A percentile compares a stretch with the other conserved stretches of the same genome.
Conservation (phyloP, 2,888 invertebrate species). For the Trissoscelio sp. region DNA sequence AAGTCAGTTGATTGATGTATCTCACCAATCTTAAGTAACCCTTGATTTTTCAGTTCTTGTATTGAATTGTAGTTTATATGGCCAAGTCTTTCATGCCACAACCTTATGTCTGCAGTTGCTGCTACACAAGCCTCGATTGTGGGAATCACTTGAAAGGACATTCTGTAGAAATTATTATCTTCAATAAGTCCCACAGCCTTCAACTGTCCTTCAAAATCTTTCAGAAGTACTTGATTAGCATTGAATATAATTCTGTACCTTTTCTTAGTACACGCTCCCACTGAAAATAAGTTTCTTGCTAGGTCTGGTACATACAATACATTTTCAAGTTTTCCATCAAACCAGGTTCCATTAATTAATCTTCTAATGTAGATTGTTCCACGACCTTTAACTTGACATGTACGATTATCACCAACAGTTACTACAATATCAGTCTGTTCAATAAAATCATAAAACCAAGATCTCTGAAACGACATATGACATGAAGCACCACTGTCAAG, state of each 20-base stretch:
- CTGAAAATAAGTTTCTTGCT: slow-evolving; percentile 71
- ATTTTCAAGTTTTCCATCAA: slow-evolving; percentile 56
- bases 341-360: slow-evolving; percentile 58
- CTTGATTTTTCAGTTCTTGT: background rate
- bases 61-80: background rate
- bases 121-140: background rate
- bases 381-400: slow-evolving; percentile 51
- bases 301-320: slow-evolving; percentile 70
- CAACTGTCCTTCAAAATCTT: too few relatives aligned
- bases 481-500: slow-evolving; percentile 64
- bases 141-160: slow-evolving; percentile 3
- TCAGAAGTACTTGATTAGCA: background rate
- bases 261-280: slow-evolving; percentile 53
- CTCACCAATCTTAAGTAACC: background rate
- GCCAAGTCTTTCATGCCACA: slow-evolving; percentile 20
- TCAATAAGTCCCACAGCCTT: slow-evolving; percentile 32
- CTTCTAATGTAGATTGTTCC: slow-evolving; percentile 58
- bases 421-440: slow-evolving; percentile 14
- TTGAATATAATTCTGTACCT: slow-evolving; percentile 30
- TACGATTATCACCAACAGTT: slow-evolving; percentile 56
- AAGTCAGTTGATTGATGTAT: background rate
- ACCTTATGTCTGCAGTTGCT: background rate
- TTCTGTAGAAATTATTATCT: slow-evolving; percentile 30
- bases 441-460: background rate
- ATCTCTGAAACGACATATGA: slow-evolving; percentile 46